phyloP scores from a whole-genome alignment of 2,797 vertebrate species.

The Thaleichthys pacificus region DNA sequence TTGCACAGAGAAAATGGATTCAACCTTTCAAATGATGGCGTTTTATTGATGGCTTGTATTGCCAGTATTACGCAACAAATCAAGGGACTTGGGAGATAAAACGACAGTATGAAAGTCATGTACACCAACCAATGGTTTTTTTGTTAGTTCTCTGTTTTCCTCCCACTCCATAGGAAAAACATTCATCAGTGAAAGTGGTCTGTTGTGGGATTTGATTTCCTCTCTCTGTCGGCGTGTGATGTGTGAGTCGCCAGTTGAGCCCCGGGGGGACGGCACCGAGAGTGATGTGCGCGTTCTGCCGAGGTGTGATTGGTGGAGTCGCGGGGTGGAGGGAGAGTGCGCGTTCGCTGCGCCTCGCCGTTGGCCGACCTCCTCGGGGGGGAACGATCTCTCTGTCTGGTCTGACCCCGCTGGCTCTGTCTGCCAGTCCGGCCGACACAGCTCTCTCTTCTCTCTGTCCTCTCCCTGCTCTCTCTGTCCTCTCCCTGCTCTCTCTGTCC shows the following conservation, averaged over 20 bases:
- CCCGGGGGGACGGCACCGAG: neutral
- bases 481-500: too few species aligned
- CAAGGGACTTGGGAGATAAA: too few species aligned
- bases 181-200: neutral
- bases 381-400: neutral
- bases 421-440: too few species aligned
- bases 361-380: neutral
- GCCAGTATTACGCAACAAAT: neutral
- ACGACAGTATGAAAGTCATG: too few species aligned
- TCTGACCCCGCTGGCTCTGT: neutral
- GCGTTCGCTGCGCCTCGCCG: too few species aligned
- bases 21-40: conserved; percentile 31
- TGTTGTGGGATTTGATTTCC: neutral
- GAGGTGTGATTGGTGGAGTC: conserved; percentile 7
- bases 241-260: neutral
- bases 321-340: too few species aligned
- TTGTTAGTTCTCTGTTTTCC: neutral
- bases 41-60: neutral
- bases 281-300: neutral
- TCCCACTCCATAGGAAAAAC: neutral
- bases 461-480: neutral
- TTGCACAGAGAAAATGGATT: conserved; percentile 59
- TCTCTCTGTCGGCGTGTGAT: neutral
- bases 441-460: neutral
- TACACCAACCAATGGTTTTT: too few species aligned